phyloP scores from a whole-genome alignment of 2,797 vertebrate species.

The Gymnothorax reevesii region DNA sequence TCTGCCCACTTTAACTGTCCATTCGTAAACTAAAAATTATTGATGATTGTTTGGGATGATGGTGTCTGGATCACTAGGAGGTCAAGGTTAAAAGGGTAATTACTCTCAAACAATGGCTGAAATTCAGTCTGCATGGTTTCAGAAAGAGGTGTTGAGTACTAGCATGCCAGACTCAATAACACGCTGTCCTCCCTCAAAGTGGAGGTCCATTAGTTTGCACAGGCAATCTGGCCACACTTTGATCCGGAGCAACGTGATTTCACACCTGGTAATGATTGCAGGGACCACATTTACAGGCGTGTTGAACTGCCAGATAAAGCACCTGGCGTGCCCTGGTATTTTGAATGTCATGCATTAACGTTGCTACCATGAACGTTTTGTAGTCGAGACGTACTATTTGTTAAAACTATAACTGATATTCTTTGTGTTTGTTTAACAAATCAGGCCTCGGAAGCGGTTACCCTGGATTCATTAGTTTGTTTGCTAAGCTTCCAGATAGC shows the following conservation, averaged over 20 bases:
- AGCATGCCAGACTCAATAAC: neutral
- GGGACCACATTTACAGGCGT: constrained; percentile 74
- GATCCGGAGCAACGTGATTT: constrained; percentile 77
- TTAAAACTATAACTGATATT: neutral
- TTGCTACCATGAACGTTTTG: neutral
- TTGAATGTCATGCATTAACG: constrained; percentile 40
- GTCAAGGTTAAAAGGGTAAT: too few species aligned
- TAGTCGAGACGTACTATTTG: neutral
- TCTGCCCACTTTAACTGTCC: too few species aligned
- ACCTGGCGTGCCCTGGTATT: constrained; percentile 60
- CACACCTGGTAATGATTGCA: constrained; percentile 71
- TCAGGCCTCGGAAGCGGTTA: neutral
- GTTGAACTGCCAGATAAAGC: constrained; percentile 67
- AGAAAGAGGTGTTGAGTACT: neutral
- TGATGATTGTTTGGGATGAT: too few species aligned
- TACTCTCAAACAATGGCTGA: neutral
- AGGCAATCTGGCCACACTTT: constrained; percentile 68
- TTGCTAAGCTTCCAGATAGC: neutral
- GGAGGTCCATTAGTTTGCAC: constrained; percentile 69
- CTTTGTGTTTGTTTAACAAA: neutral
- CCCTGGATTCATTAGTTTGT: neutral
- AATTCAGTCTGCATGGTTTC: neutral
- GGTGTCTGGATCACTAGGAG: too few species aligned
- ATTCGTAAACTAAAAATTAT: too few species aligned
- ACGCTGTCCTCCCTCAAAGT: neutral